phyloP scores from a whole-genome alignment of 2,113 vertebrate genomes.

The Dissostichus mawsoni region DNA sequence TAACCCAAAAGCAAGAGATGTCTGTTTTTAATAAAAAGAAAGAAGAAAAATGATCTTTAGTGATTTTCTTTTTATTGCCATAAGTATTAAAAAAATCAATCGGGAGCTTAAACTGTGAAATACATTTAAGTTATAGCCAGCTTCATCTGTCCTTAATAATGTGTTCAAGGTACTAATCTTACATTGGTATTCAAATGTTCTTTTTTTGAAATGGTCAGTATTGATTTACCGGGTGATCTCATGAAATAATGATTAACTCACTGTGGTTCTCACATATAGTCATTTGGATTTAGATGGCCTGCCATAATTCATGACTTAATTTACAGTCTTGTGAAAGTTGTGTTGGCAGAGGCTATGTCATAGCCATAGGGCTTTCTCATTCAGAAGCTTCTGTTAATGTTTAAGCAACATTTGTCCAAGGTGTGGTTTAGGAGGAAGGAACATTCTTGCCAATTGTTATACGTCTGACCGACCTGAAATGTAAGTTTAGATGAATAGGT shows the following conservation, averaged over 20 bases:
- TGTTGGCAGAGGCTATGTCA: neutral
- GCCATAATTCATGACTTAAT: neutral
- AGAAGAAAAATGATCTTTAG: constrained; percentile 13
- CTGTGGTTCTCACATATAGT: neutral
- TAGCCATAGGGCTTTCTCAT: neutral
- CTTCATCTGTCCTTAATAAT: neutral
- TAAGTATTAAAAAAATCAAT: neutral
- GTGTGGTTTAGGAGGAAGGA: constrained; percentile 38
- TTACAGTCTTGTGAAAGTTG: neutral
- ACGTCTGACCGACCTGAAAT: constrained; percentile 3
- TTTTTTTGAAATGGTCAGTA: neutral
- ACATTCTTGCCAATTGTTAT: constrained; percentile 28
- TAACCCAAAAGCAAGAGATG: neutral
- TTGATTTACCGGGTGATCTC: constrained; percentile 14
- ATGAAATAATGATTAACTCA: constrained; percentile 24
- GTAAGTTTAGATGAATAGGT: neutral
- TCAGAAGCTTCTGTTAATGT: neutral
- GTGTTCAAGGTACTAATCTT: neutral
- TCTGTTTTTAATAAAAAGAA: constrained; percentile 4
- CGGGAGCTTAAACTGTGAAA: neutral
- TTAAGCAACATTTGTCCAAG: constrained; percentile 47
- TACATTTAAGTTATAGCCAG: neutral
- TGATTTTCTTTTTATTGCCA: neutral
- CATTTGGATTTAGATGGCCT: neutral
- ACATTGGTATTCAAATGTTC: neutral